Evolutionary conservation across 2,113 vertebrate genomes (phyloP).

Genomic region (Isichthys henryi): DNA sequence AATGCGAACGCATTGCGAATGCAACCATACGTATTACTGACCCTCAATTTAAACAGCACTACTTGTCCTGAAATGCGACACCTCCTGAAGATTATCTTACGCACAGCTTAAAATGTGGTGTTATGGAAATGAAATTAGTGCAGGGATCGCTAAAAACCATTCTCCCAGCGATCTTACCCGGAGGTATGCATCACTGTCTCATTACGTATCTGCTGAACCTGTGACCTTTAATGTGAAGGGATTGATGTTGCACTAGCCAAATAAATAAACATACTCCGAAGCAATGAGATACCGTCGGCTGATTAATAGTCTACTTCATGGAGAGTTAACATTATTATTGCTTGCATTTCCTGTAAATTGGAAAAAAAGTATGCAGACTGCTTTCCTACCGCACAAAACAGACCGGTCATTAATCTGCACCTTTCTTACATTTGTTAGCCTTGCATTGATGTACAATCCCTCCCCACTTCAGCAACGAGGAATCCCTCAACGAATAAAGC

Average conservation of each 20-base stretch:
- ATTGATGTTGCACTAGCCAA: conserved; percentile 10
- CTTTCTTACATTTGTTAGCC: conserved; percentile 33
- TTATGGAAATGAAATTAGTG: background rate
- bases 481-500: conserved; percentile 40
- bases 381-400: conserved; percentile 40
- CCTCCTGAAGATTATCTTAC: background rate
- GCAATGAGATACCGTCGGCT: conserved; percentile 8
- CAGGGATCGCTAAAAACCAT: background rate
- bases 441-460: conserved; percentile 47
- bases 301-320: conserved; percentile 26
- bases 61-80: background rate
- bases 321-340: background rate
- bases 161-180: background rate
- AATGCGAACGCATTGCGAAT: background rate
- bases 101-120: background rate
- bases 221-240: conserved; percentile 26
- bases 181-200: conserved; percentile 23
- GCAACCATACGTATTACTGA: background rate
- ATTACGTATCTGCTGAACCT: conserved; percentile 21
- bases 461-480: conserved; percentile 29
- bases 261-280: background rate
- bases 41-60: background rate
- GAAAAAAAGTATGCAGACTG: background rate
- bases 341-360: conserved; percentile 15
- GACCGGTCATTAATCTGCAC: conserved; percentile 51